Percentiles rank a stretch among this genome's conserved stretches.
Conservation (phyloP, 2,888 invertebrate genomes). For the Eremobia ochroleuca region DNA sequence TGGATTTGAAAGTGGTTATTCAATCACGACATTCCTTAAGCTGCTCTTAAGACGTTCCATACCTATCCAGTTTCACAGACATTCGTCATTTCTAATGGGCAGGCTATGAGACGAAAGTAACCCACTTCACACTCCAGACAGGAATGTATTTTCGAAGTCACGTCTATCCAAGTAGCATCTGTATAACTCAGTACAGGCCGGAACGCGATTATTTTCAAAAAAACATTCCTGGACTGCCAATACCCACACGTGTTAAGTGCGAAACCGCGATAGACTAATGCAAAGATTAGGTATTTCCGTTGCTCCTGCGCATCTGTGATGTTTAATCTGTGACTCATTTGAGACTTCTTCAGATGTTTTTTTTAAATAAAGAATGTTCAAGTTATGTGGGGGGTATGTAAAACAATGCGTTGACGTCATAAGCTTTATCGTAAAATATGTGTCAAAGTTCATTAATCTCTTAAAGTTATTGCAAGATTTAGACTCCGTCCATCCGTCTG, state of each 20-base stretch:
- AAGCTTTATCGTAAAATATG: background rate
- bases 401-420: slow-evolving; percentile 48
- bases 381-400: slow-evolving; percentile 50
- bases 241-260: slow-evolving; percentile 81
- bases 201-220: slow-evolving; percentile 79
- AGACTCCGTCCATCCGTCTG: too few species aligned
- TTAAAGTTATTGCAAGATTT: background rate
- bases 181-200: slow-evolving; percentile 68
- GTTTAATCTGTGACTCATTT: slow-evolving; percentile 75
- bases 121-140: background rate
- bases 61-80: background rate
- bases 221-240: slow-evolving; percentile 69
- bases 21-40: background rate
- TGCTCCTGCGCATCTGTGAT: slow-evolving; percentile 82
- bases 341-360: slow-evolving; percentile 44
- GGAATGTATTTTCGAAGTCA: slow-evolving; percentile 15
- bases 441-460: slow-evolving; percentile 33
- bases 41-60: background rate
- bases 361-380: slow-evolving; percentile 37
- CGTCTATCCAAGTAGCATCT: background rate
- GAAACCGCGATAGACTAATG: slow-evolving; percentile 84
- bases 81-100: background rate
- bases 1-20: background rate
- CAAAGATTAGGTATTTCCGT: slow-evolving; percentile 90
- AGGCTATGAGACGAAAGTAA: background rate